Conservation (phyloP, 2,888 invertebrate genomes). For the Hemaris fuciformis region DNA sequence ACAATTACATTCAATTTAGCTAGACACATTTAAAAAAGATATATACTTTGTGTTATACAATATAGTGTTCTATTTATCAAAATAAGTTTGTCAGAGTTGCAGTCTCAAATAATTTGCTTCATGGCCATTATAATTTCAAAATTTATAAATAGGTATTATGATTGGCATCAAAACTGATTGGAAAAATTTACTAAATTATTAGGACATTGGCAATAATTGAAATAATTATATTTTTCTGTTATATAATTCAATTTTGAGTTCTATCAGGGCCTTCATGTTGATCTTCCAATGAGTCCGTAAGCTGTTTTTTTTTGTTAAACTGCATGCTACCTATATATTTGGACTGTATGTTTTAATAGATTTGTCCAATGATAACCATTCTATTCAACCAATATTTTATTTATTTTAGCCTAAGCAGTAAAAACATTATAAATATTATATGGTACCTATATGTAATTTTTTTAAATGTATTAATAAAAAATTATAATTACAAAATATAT, state of each 20-base stretch:
- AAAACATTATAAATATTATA: no score
- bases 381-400: conserved; percentile 33
- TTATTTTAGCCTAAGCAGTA: no score
- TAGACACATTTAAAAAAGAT: background rate
- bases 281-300: conserved; percentile 43
- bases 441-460: no score
- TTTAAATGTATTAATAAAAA: no score
- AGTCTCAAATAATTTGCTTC: background rate
- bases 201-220: background rate
- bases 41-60: no score
- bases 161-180: background rate
- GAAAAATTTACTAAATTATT: background rate
- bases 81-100: background rate
- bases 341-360: background rate
- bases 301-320: conserved; percentile 36
- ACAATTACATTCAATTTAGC: no score
- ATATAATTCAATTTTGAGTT: conserved; percentile 27
- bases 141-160: no score
- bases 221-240: conserved; percentile 11
- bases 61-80: no score
- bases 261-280: conserved; percentile 37
- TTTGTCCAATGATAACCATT: conserved; percentile 36
- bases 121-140: background rate
- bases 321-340: conserved; percentile 33
- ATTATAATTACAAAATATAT: no score